Percentiles rank a stretch among this genome's conserved stretches.
Conservation (phyloP, 1,140 invertebrate genomes). For the Lasaia peninsularis region DNA sequence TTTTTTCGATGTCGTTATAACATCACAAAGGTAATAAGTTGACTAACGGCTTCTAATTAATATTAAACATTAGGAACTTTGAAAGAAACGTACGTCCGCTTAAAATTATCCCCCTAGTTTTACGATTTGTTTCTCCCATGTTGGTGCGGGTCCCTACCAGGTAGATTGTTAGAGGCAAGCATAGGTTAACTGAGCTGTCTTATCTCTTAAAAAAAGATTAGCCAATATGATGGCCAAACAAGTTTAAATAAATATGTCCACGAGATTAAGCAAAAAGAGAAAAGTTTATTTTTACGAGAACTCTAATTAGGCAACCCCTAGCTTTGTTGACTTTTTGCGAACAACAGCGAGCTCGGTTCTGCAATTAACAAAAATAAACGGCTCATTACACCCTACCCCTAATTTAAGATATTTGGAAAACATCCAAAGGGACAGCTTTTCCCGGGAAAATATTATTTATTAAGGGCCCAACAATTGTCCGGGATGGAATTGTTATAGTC, state of each 20-base stretch:
- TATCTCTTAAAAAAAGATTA: no score
- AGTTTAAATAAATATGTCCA: no score
- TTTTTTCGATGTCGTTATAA: background rate
- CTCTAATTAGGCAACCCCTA: background rate
- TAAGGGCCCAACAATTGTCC: conserved; percentile 1
- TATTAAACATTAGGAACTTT: no score
- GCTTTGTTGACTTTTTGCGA: background rate
- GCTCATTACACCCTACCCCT: conserved; percentile 1
- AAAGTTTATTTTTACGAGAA: background rate
- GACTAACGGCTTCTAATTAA: no score
- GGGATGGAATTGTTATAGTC: conserved; percentile 2
- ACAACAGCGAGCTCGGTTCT: background rate
- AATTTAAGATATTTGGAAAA: conserved; percentile 7
- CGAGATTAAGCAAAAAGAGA: background rate
- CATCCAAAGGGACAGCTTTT: conserved; percentile 7
- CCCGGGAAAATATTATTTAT: conserved; percentile 4
- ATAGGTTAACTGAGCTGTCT: no score
- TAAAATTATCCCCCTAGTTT: no score
- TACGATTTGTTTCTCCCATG: no score
- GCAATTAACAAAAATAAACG: conserved; percentile 1
- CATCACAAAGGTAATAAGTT: background rate
- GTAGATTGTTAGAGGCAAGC: no score
- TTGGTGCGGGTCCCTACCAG: no score
- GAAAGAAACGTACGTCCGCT: no score
- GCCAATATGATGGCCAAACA: no score